Conservation (phyloP, 2,888 invertebrate species). For the Cephus runcator region DNA sequence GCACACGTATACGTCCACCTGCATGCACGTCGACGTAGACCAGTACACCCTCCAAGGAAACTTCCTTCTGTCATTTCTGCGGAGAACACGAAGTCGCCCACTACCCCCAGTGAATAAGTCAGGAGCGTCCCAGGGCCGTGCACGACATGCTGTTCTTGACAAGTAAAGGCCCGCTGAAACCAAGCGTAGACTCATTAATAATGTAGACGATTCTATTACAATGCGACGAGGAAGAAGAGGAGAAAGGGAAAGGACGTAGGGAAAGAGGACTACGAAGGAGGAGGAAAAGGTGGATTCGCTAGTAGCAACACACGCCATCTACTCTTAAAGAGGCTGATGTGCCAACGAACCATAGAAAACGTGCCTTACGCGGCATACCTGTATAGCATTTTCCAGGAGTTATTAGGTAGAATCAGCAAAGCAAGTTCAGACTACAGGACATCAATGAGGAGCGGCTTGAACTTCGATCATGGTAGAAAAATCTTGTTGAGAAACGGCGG, state of each 20-base stretch:
- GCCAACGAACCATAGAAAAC: neutral
- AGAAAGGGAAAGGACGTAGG: neutral
- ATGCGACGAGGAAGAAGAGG: constrained; percentile 28
- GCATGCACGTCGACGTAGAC: neutral
- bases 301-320: neutral
- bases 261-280: neutral
- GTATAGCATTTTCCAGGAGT: neutral
- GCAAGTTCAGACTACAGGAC: neutral
- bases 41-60: constrained; percentile 19
- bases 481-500: neutral
- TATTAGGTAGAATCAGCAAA: neutral
- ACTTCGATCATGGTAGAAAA: neutral
- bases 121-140: constrained; percentile 17
- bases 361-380: neutral
- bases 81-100: constrained; percentile 24
- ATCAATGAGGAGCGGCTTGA: neutral
- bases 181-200: constrained; percentile 45
- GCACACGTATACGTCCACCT: neutral
- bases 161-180: constrained; percentile 18
- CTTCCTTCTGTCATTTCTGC: constrained; percentile 34
- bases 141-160: constrained; percentile 19
- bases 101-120: constrained; percentile 33
- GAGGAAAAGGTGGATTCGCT: neutral
- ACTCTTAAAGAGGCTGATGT: neutral
- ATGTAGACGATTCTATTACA: constrained; percentile 54